phyloP scores from a whole-genome alignment of 2,888 invertebrate genomes.

The Caenorhabditis sp. region DNA sequence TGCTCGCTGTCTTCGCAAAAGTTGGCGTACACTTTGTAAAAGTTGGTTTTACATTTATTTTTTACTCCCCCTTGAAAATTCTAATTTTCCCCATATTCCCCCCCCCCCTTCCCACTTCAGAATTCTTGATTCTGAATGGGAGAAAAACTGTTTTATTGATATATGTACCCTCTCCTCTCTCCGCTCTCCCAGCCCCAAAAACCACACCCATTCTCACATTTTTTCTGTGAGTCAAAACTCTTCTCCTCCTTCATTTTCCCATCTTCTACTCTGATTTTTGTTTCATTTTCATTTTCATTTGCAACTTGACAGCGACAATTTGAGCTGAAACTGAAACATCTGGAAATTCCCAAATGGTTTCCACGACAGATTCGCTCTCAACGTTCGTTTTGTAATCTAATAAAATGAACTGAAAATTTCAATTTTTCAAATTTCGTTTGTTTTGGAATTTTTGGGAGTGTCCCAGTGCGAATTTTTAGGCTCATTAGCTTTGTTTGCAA shows the following conservation, averaged over 20 bases:
- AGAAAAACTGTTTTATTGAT: conserved; percentile 9
- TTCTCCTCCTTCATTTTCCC: neutral
- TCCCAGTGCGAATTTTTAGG: conserved; percentile 29
- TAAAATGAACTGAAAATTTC: conserved; percentile 13
- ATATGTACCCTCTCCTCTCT: neutral
- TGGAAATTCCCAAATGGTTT: no score
- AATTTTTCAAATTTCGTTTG: neutral
- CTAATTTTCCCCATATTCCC: neutral
- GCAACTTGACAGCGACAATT: no score
- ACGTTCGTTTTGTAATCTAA: conserved; percentile 23
- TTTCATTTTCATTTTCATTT: no score
- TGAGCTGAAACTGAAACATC: neutral
- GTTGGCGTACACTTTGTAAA: conserved; percentile 47
- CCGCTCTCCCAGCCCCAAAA: no score
- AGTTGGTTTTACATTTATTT: conserved; percentile 27
- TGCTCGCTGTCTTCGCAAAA: conserved; percentile 9
- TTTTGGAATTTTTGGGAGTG: conserved; percentile 2
- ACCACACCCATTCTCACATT: conserved; percentile 43
- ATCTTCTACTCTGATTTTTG: neutral
- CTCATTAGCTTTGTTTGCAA: neutral
- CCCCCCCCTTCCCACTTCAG: neutral
- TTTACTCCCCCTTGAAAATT: conserved; percentile 9
- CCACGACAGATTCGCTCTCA: no score
- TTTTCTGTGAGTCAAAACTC: conserved; percentile 33
- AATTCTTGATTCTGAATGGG: neutral